Evolutionary conservation across 2,113 vertebrate species (phyloP).

Genomic region (Hippopotamus amphibius): DNA sequence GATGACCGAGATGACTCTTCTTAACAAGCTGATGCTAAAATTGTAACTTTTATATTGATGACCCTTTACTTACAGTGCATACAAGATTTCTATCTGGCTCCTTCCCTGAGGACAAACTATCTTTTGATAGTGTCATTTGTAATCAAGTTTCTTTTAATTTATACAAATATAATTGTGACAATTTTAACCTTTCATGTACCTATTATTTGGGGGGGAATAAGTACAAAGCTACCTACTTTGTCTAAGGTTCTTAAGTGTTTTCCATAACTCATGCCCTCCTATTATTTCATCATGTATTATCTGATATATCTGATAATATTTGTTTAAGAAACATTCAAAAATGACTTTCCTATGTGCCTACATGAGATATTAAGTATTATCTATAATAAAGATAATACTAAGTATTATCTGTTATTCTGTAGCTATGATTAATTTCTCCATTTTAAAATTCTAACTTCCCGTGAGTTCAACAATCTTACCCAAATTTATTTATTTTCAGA

Average conservation of each 20-base stretch:
- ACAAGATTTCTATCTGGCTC: not conserved
- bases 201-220: not conserved
- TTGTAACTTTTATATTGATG: not conserved
- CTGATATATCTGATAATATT: not conserved
- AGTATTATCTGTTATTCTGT: not conserved
- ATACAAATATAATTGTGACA: not conserved
- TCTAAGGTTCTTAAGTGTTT: not conserved
- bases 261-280: not conserved
- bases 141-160: not conserved
- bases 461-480: not conserved
- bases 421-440: not conserved
- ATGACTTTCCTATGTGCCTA: not conserved
- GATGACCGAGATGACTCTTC: not conserved
- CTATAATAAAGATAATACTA: too few species aligned
- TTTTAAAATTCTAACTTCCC: slow-evolving; percentile 4
- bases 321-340: not conserved
- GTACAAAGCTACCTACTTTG: not conserved
- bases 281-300: not conserved
- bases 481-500: not conserved
- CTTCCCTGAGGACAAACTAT: not conserved
- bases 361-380: not conserved
- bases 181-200: not conserved
- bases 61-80: not conserved
- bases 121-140: not conserved
- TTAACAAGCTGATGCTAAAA: not conserved